phyloP scores from a whole-genome alignment of 1,140 invertebrate genomes.

The Drosophila kanapiae region DNA sequence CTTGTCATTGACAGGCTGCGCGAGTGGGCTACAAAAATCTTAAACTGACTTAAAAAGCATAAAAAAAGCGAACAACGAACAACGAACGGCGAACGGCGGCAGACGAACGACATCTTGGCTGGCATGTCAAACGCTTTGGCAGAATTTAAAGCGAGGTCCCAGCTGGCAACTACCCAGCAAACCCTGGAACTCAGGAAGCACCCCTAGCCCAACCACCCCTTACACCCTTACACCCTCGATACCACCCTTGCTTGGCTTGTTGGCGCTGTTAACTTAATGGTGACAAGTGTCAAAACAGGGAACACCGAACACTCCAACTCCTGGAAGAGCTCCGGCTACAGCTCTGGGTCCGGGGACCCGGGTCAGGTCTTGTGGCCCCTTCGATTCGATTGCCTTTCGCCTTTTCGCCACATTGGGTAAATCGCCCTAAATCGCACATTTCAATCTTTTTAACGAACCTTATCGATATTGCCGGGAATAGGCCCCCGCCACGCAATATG shows the following conservation, averaged over 20 bases:
- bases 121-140: conserved; percentile 73
- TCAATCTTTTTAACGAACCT: conserved; percentile 84
- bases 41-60: conserved; percentile 82
- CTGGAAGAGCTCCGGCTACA: neutral
- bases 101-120: conserved; percentile 55
- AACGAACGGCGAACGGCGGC: conserved; percentile 30
- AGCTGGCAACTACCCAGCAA: conserved; percentile 17
- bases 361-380: conserved; percentile 14
- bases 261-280: conserved; percentile 81
- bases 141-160: conserved; percentile 62
- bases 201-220: neutral
- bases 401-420: conserved; percentile 64
- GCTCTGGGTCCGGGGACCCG: neutral
- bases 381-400: conserved; percentile 45
- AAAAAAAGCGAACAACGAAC: conserved; percentile 59
- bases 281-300: conserved; percentile 82
- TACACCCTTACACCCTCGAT: neutral
- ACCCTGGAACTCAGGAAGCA: conserved; percentile 9
- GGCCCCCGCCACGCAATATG: conserved; percentile 77
- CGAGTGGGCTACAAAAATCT: conserved; percentile 73
- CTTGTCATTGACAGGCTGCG: conserved; percentile 68
- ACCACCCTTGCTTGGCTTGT: conserved; percentile 39
- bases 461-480: conserved; percentile 77
- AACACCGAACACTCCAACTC: conserved; percentile 18
- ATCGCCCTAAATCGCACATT: conserved; percentile 81